These are phyloP conservation scores for Tringa solitaria DNA, from an alignment of 2,113 vertebrate genomes.

Conservation along the genomic window DNA sequence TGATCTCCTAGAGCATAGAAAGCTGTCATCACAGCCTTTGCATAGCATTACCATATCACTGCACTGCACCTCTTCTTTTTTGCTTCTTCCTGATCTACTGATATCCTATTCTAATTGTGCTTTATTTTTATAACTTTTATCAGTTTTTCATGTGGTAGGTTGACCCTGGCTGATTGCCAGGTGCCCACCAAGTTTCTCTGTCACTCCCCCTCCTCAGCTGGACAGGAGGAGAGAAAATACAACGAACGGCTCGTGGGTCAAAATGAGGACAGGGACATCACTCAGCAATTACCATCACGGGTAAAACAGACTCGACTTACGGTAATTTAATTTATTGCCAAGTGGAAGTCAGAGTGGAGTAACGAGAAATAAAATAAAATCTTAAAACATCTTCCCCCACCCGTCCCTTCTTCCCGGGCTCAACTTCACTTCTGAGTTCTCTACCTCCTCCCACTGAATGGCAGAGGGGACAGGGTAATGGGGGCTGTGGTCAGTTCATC, in stretches of 20 bases:
- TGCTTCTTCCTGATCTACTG: not conserved
- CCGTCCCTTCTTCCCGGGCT: not conserved
- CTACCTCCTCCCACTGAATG: not conserved
- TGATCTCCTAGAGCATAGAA: not conserved
- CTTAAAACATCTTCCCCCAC: not conserved
- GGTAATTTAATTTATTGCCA: not conserved
- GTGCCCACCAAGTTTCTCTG: not conserved
- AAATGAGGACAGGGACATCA: not conserved
- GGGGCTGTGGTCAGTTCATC: not conserved
- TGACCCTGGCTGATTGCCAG: not conserved
- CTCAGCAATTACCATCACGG: not conserved
- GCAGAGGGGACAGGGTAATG: not conserved
- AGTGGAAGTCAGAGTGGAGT: not conserved
- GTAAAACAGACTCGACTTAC: not conserved
- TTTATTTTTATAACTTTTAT: not conserved
- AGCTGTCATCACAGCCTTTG: not conserved
- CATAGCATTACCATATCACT: not conserved
- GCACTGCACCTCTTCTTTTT: not conserved
- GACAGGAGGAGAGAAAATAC: not conserved
- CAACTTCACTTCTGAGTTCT: not conserved
- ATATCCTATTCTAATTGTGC: not conserved
- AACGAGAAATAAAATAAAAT: not conserved
- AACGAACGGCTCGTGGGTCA: not conserved
- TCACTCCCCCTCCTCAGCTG: not conserved
- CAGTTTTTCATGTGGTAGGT: not conserved